A percentile compares a stretch with the other conserved stretches of the same genome.
phyloP scores from a whole-genome alignment of 1,140 invertebrate species.

The Luehdorfia chinensis region DNA sequence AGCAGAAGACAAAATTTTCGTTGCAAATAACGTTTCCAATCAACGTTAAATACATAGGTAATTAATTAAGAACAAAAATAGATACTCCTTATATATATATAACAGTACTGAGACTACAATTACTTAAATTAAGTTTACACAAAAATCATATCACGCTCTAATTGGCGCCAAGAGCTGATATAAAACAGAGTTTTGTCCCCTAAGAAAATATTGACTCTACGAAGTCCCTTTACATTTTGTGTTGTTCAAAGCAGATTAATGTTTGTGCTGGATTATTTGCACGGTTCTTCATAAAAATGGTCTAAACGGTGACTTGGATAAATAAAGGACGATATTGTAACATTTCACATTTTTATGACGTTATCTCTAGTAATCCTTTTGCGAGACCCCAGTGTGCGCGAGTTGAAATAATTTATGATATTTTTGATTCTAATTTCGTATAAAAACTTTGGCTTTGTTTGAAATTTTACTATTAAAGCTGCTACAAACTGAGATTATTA shows the following conservation, averaged over 20 bases:
- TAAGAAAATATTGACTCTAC: constrained; percentile 67
- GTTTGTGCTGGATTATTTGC: constrained; percentile 69
- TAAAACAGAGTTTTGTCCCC: constrained; percentile 57
- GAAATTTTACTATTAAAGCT: too few relatives aligned
- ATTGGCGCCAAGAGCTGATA: constrained; percentile 52
- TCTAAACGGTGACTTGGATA: constrained; percentile 55
- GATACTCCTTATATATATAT: constrained; percentile 3
- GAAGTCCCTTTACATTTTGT: constrained; percentile 67
- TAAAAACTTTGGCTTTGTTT: constrained; percentile 17
- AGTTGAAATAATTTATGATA: constrained; percentile 34
- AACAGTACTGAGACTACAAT: constrained; percentile 25
- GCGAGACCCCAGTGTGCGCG: constrained; percentile 22
- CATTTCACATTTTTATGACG: constrained; percentile 47
- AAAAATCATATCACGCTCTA: constrained; percentile 71
- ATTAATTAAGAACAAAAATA: constrained; percentile 24
- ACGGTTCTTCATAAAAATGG: constrained; percentile 73
- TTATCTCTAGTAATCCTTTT: constrained; percentile 62
- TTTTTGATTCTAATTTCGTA: constrained; percentile 25
- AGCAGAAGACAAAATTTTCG: too few relatives aligned
- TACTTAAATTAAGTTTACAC: constrained; percentile 67
- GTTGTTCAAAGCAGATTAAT: constrained; percentile 75
- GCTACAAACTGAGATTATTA: too few relatives aligned
- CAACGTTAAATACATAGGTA: constrained; percentile 18
- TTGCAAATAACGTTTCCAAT: constrained; percentile 1
- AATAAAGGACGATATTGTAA: constrained; percentile 50